Base-by-base conservation (phyloP, 2,888 invertebrate species). In the Linnaemya tessellans region DNA sequence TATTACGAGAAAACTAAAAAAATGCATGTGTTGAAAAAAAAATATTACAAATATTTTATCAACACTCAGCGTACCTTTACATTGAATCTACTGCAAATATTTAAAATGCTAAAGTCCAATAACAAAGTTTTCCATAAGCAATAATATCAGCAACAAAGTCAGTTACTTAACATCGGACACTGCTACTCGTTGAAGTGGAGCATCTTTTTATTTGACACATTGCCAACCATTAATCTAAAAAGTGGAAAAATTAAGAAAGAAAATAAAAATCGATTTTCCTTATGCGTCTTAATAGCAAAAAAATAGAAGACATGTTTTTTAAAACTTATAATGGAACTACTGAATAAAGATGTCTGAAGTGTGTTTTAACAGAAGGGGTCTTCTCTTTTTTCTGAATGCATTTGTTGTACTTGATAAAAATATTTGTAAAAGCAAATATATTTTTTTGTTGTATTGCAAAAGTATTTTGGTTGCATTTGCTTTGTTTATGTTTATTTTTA, bases 221-320 rank as follows among this genome's bases (percentile, higher is more conserved):
- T 80, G 71, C 71, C 71, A 80, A 41, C 58, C 49, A 80, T 65
- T 58, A 25, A 67, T 65, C n/a, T 80, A 64, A 56, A 65, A 49
- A 73, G 46, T 67, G 49, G 13, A 58, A 79, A 51, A 79, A 51
- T 46, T 56, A 77, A 13, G 22, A 54, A 22, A 22, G n/a, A 56
- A 25, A 25, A 25, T 3, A 30, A 68, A 71, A 67, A 73, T 80
- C 80, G 71, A 80, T 80, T 73, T 73, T 80, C 56, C 41, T 38
- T 46, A 62, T 20, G 35, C 4, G 7, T 25, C 38, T 56, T 58
- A 58, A 58, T 58, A 73, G 49, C 9, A 54, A 15, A 46, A 64
- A 71, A 80, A 64, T 56, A 38, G 1, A 30, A 54, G 9, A 56
- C 22, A 64, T n/a, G 10, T 35, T 64, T 15, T n/a, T 20, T 56